A percentile compares a stretch with the other conserved stretches of the same genome.
phyloP scores from a whole-genome alignment of 2,113 vertebrate species.

The Pedetes capensis region DNA sequence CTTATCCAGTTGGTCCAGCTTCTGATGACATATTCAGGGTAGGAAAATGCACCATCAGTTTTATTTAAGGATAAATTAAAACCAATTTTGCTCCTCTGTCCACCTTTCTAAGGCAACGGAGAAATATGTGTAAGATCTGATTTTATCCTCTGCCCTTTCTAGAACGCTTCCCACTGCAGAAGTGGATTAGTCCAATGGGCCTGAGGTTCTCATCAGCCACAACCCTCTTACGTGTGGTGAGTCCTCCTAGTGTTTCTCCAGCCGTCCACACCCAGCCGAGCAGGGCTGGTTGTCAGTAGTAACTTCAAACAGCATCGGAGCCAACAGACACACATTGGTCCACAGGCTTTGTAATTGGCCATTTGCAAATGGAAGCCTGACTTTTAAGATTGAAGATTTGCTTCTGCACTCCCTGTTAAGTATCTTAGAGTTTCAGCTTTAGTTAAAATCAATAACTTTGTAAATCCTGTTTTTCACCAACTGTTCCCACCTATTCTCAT shows the following conservation, averaged over 20 bases:
- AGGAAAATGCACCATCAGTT: background rate
- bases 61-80: background rate
- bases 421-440: background rate
- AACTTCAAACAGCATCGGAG: rapidly evolving
- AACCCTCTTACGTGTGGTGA: rapidly evolving
- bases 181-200: background rate
- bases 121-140: background rate
- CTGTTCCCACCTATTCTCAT: background rate
- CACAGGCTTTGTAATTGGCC: background rate
- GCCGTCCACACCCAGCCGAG: rapidly evolving
- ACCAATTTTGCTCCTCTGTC: rapidly evolving
- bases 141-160: no score
- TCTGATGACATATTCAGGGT: background rate
- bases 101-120: background rate
- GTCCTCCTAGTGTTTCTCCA: rapidly evolving
- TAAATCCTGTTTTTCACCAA: background rate
- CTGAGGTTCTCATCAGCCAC: rapidly evolving
- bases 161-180: background rate
- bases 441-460: background rate
- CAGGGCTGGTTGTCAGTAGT: background rate
- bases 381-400: background rate
- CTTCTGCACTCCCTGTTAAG: background rate
- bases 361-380: background rate
- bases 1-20: background rate
- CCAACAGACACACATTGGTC: rapidly evolving